Conservation (phyloP, 2,113 vertebrate genomes). For the Spermophilus dauricus region DNA sequence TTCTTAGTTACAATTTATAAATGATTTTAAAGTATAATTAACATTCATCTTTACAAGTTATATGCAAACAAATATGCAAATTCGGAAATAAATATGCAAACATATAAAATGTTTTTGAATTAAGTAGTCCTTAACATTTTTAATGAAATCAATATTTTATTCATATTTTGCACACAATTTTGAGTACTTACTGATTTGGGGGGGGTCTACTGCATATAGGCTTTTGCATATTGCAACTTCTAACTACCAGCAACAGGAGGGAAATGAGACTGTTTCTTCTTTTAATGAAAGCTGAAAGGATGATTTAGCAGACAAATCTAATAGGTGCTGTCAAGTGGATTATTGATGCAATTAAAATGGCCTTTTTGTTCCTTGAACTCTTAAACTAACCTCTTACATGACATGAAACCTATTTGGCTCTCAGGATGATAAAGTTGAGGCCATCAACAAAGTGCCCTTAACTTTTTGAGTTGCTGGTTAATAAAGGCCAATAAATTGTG, state of each 20-base stretch:
- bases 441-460: neutral
- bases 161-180: slow-evolving; percentile 91
- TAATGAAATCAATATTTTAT: slow-evolving; percentile 95
- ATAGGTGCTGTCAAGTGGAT: slow-evolving; percentile 21
- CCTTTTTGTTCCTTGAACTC: slow-evolving; percentile 27
- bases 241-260: slow-evolving; percentile 68
- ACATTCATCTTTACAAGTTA: slow-evolving; percentile 91
- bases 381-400: neutral
- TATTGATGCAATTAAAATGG: slow-evolving; percentile 47
- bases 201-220: slow-evolving; percentile 78
- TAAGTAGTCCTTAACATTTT: slow-evolving; percentile 94
- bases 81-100: slow-evolving; percentile 93
- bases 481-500: neutral
- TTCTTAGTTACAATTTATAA: slow-evolving; percentile 92
- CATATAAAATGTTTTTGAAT: slow-evolving; percentile 93
- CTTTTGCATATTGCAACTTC: slow-evolving; percentile 74
- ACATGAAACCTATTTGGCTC: slow-evolving; percentile 4
- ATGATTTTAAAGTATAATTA: slow-evolving; percentile 94
- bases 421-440: slow-evolving; percentile 19
- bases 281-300: slow-evolving; percentile 36
- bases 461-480: slow-evolving; percentile 17
- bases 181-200: slow-evolving; percentile 87
- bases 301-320: slow-evolving; percentile 57
- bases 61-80: slow-evolving; percentile 95
- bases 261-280: slow-evolving; percentile 66